Evolutionary conservation across 2,113 vertebrate species (phyloP).

Genomic region (Catagonus wagneri): DNA sequence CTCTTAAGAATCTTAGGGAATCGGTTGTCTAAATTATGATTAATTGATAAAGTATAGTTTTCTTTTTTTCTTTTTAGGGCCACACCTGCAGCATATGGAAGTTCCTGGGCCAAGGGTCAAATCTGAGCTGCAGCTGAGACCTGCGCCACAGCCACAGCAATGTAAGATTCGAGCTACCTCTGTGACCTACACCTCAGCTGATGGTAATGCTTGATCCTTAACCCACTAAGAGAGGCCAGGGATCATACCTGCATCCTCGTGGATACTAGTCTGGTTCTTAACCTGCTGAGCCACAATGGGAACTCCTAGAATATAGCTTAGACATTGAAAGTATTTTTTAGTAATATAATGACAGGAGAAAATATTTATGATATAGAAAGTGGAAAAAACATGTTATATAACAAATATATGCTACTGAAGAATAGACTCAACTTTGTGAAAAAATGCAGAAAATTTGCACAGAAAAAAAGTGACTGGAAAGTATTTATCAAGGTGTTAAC

Average conservation of each 20-base stretch:
- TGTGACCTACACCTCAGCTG: too few species aligned
- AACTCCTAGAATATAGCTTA: not conserved
- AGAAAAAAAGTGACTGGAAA: not conserved
- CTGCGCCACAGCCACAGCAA: too few species aligned
- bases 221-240: too few species aligned
- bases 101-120: too few species aligned
- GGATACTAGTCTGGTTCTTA: too few species aligned
- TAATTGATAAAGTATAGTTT: not conserved
- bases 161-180: too few species aligned
- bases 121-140: too few species aligned
- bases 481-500: not conserved
- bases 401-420: not conserved
- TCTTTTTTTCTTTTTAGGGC: too few species aligned
- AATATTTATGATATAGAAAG: not conserved
- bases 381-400: not conserved
- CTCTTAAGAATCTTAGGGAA: not conserved
- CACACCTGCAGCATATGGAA: too few species aligned
- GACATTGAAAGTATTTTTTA: not conserved
- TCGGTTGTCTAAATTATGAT: not conserved
- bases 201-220: too few species aligned
- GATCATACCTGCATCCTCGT: too few species aligned
- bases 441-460: not conserved
- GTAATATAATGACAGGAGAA: not conserved
- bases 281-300: too few species aligned
- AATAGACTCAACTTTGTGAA: not conserved